Conservation (phyloP, 2,888 invertebrate species). For the Busseola fusca region DNA sequence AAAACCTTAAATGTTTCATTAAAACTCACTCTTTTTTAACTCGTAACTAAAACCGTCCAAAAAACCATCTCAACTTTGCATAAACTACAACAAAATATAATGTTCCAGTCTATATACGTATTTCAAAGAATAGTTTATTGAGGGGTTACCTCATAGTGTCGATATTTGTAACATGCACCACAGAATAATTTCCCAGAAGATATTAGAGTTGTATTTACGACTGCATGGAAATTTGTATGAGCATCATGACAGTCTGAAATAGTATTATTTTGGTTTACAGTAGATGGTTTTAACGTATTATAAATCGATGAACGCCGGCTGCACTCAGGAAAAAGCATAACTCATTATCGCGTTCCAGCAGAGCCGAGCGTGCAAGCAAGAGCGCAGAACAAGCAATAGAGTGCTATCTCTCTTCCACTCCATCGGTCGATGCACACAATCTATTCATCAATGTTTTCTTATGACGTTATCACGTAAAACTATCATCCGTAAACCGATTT, state of each 20-base stretch:
- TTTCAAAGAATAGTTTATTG: slow-evolving; percentile 9
- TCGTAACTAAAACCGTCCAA: background rate
- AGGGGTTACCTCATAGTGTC: background rate
- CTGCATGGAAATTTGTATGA: slow-evolving; percentile 4
- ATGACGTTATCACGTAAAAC: too few relatives aligned
- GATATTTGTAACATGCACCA: slow-evolving; percentile 4
- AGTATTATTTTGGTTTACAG: background rate
- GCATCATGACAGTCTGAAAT: background rate
- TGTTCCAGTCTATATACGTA: background rate
- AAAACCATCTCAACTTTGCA: background rate
- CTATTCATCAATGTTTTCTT: too few relatives aligned
- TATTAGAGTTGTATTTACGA: slow-evolving; percentile 35
- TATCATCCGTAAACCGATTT: too few relatives aligned
- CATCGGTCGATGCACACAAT: too few relatives aligned
- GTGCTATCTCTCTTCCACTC: too few relatives aligned
- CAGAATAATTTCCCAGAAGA: slow-evolving; percentile 33
- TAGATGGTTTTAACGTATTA: background rate
- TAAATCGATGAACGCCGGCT: too few relatives aligned
- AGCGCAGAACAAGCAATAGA: too few relatives aligned
- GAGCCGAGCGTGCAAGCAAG: too few relatives aligned
- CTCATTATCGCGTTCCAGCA: too few relatives aligned
- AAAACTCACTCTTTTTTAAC: background rate
- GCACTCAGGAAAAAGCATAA: too few relatives aligned
- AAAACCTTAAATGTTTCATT: background rate
- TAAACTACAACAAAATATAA: background rate